phyloP scores from a whole-genome alignment of 2,113 vertebrate genomes.

The Peromyscus leucopus region DNA sequence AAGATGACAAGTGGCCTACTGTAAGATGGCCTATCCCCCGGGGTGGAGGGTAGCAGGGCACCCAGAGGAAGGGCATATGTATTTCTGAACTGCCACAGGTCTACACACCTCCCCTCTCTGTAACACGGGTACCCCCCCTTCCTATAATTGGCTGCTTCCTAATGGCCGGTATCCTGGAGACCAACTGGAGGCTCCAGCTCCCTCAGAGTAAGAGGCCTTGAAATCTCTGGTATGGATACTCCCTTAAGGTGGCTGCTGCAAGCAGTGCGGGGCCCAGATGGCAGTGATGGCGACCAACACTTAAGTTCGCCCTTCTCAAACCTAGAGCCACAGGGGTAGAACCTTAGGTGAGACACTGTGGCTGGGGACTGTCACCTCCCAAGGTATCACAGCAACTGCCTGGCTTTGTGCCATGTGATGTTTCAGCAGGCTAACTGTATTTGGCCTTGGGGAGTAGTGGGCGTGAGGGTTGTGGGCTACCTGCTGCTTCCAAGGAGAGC shows the following conservation, averaged over 20 bases:
- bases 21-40: neutral
- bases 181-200: neutral
- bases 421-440: neutral
- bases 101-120: accelerated
- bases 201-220: neutral
- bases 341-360: accelerated
- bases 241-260: neutral
- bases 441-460: neutral
- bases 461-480: neutral
- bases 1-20: neutral
- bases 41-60: neutral
- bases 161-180: neutral
- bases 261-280: neutral
- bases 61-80: accelerated
- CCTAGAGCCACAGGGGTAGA: neutral
- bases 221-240: neutral
- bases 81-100: neutral
- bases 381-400: neutral
- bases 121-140: accelerated
- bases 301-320: neutral
- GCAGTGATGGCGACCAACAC: neutral
- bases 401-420: neutral
- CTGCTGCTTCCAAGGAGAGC: neutral
- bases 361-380: accelerated
- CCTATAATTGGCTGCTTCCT: neutral